Conservation (phyloP, 1,140 invertebrate genomes). For the Bombus superbus region DNA sequence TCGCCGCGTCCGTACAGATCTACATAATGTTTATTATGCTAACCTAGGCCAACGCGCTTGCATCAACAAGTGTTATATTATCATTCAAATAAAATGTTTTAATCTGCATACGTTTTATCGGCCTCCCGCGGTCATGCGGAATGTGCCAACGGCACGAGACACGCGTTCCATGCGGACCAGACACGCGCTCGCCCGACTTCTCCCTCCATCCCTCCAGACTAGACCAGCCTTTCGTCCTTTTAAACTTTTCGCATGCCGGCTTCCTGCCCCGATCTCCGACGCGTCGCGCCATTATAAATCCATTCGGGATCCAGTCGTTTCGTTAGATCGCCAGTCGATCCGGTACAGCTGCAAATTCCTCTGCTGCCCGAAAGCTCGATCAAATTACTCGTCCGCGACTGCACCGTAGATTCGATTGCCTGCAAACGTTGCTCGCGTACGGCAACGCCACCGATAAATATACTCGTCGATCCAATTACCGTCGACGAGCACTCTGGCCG, state of each 20-base stretch:
- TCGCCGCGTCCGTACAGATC: slow-evolving; percentile 70
- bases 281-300: slow-evolving; percentile 3
- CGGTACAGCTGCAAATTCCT: background rate
- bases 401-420: slow-evolving; percentile 30
- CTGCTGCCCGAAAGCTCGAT: slow-evolving; percentile 21
- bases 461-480: slow-evolving; percentile 34
- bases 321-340: background rate
- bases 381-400: slow-evolving; percentile 28
- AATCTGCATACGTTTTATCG: slow-evolving; percentile 84
- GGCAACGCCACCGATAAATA: slow-evolving; percentile 33
- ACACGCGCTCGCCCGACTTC: background rate
- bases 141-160: slow-evolving; percentile 79
- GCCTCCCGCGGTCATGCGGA: slow-evolving; percentile 79
- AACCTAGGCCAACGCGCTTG: slow-evolving; percentile 82
- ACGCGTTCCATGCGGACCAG: slow-evolving; percentile 69
- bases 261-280: background rate
- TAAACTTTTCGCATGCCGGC: background rate
- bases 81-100: slow-evolving; percentile 84
- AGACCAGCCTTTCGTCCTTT: background rate
- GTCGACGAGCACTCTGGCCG: background rate
- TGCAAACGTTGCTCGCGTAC: slow-evolving; percentile 16
- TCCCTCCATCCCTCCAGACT: background rate
- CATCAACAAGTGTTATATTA: slow-evolving; percentile 84
- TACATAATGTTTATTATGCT: slow-evolving; percentile 83
- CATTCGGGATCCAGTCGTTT: background rate